Percentiles rank a stretch among this genome's conserved stretches.
phyloP scores from a whole-genome alignment of 2,797 vertebrate species.

The Gila robusta region DNA sequence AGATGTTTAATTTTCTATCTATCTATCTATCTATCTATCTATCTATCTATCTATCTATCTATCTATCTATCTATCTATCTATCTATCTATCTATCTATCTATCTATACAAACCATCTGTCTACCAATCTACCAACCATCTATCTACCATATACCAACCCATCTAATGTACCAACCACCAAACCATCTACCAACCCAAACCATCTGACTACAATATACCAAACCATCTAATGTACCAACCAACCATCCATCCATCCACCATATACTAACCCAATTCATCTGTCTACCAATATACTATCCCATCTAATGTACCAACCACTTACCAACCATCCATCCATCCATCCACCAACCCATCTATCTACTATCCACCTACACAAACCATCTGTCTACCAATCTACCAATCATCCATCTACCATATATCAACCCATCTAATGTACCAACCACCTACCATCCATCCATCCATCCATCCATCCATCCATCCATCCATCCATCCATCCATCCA shows the following conservation, averaged over 20 bases:
- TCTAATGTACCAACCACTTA: too few relatives aligned
- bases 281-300: background rate
- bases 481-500: background rate
- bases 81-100: background rate
- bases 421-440: background rate
- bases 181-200: background rate
- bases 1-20: background rate
- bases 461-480: background rate
- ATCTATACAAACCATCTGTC: background rate
- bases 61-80: background rate
- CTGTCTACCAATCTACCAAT: background rate
- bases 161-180: too few relatives aligned
- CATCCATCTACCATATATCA: background rate
- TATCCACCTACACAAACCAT: accelerated
- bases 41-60: background rate
- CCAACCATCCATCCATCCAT: too few relatives aligned
- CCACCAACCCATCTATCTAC: background rate
- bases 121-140: background rate
- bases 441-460: background rate
- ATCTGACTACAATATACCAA: background rate
- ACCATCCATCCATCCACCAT: too few relatives aligned
- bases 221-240: too few relatives aligned
- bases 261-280: too few relatives aligned
- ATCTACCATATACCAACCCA: background rate
- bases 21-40: background rate